Conservation (phyloP, 2,797 vertebrate genomes). For the Melopsittacus undulatus region DNA sequence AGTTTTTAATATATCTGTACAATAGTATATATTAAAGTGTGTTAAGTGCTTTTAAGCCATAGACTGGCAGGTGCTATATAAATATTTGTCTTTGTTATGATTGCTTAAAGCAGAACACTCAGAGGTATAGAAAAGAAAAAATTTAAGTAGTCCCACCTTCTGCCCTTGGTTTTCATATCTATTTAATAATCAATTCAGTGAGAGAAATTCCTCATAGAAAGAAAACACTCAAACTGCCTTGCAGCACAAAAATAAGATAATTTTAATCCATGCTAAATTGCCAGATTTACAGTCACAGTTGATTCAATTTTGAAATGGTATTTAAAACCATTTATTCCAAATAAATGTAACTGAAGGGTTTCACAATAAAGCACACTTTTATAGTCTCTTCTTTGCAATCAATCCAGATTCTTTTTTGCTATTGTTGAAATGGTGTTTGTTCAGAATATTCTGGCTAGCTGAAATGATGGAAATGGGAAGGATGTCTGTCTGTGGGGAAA, state of each 20-base stretch:
- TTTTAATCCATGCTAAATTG: not conserved
- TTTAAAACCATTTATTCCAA: not conserved
- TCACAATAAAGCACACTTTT: not conserved
- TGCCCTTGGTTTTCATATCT: constrained; percentile 8
- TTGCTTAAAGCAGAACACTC: constrained; percentile 25
- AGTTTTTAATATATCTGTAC: not conserved
- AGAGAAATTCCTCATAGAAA: constrained; percentile 6
- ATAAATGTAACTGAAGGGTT: not conserved
- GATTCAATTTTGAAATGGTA: not conserved
- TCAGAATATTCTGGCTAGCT: not conserved
- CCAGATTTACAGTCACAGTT: not conserved
- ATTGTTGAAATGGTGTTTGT: not conserved
- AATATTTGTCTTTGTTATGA: constrained; percentile 48
- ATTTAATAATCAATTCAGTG: not conserved
- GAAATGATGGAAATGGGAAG: not conserved
- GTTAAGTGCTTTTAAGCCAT: constrained; percentile 15
- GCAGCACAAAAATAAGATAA: not conserved
- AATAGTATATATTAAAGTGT: not conserved
- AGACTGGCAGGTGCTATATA: constrained; percentile 42
- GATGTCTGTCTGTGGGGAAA: not conserved
- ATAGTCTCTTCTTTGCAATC: not conserved
- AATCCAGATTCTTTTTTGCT: not conserved
- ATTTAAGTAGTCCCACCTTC: not conserved
- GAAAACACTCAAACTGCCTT: not conserved
- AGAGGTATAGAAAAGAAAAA: not conserved